Base-by-base conservation (phyloP, 2,888 invertebrate species). In the Lasioglossum zephyrum region DNA sequence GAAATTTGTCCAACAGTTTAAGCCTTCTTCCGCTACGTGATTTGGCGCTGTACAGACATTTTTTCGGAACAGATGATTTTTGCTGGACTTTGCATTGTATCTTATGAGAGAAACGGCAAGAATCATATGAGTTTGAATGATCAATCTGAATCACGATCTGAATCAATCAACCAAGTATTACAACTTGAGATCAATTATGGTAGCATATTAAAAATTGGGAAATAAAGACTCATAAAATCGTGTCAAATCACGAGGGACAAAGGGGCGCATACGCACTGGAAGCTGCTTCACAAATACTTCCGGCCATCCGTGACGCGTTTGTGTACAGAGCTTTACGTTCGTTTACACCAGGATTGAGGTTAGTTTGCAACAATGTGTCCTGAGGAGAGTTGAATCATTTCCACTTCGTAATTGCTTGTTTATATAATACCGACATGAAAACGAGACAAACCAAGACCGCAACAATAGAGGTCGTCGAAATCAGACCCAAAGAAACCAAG, bases 291-390 rank as follows among this genome's bases (percentile, higher is more conserved):
- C n/a, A n/a, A 57, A 22, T 2, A 31, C 6, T 0, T 16, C 2
- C 63, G 31, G 3, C 31, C 31, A 31, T 31, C 0, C 26, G 4
- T 8, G 8, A 6, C 8, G 63, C 6, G 3, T 72, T 47, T 73
- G 31, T 75, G 16, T 72, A 72, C 8, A n/a, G 1, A 26, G 5
- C 57, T 2, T 41, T 60, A 60, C 1, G 11, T 75, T 53, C 4
- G 39, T 72, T 75, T 66, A 60, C 57, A 39, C 5, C 1, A 70
- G 16, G 3, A 44, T 84, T 13, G 57, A 74, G 77, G 70, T 84
- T 79, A 85, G 6, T 4, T n/a, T 13, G 26, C 39, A 22, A 73
- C 47, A 57, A 78, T 53, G n/a, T 31, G 6, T 16, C 8, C 9
- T 26, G 8, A 9, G 0, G 22, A 6, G 26, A 26, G 8, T 2